Base-by-base conservation (phyloP, 2,113 vertebrate genomes). In the Myodes glareolus region DNA sequence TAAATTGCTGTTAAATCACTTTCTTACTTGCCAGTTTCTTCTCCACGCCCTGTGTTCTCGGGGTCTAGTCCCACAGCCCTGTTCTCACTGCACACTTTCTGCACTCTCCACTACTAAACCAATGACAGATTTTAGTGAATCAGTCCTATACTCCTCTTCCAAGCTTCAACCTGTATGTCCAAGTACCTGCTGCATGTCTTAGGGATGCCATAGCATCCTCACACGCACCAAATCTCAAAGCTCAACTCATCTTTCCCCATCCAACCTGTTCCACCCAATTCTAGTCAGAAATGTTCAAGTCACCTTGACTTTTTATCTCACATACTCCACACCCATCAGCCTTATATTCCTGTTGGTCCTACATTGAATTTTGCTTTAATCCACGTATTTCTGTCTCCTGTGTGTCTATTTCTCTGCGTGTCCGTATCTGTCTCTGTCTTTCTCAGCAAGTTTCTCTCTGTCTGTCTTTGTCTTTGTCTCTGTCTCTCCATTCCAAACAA, bases 11-110 rank as follows among this genome's bases (percentile, higher is more conserved):
- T 88, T 33, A 85, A 42, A 63, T 58, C 75, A 80, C 36, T 67
- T 81, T 68, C 63, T 88, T 75, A 78, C 47, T 94, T 87, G 33
- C 52, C 47, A 93, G 58, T 89, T 86, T 81, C 78, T 86, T 82
- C 45, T 81, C n/a, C n/a, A 39, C 19, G 33, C 77, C 19, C 5
- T 72, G 85, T 63, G 82, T 81, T 82, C 73, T 70, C 33, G 67
- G 65, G 12, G 23, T 75, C 91, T 93, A 63, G 31, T 76, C n/a
- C 63, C 70, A 36, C 68, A 63, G 13, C 42, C 72, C 11, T 70
- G 55, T 80, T 85, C 75, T 80, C 47, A 55, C 82, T 77, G 33
- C 25, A n/a, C 39, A 39, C 1, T 14, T 75, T 45, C 27, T 77
- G 52, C 27, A 5, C 12, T 50, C 45, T 77, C 55, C 63, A 76